Percentiles rank a stretch among this genome's conserved stretches.
Conservation (phyloP, 2,888 invertebrate species). For the Ornithoptera alexandrae region DNA sequence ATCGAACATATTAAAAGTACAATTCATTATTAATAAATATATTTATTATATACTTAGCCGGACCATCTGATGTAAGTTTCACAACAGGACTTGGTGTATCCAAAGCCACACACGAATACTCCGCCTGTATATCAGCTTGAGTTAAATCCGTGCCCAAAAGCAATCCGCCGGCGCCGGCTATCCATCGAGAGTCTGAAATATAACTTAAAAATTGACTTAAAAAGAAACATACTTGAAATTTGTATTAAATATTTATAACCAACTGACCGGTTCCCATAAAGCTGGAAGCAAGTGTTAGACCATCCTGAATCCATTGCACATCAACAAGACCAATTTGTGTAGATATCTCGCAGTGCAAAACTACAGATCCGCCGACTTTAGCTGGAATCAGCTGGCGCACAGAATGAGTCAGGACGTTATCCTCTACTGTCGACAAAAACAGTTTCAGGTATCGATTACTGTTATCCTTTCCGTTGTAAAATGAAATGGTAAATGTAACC, state of each 20-base stretch:
- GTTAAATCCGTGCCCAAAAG: slow-evolving; percentile 66
- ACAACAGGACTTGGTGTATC: slow-evolving; percentile 60
- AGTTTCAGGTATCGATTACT: background rate
- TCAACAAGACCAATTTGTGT: slow-evolving; percentile 65
- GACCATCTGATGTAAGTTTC: slow-evolving; percentile 71
- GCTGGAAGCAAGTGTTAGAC: slow-evolving; percentile 61
- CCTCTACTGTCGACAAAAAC: slow-evolving; percentile 56
- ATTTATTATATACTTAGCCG: slow-evolving; percentile 32
- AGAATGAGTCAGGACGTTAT: slow-evolving; percentile 60
- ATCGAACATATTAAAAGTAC: slow-evolving; percentile 8
- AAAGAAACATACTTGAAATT: background rate
- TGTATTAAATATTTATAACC: background rate
- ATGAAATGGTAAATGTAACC: too few species aligned
- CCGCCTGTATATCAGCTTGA: slow-evolving; percentile 69
- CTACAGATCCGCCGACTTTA: slow-evolving; percentile 62
- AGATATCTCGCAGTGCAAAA: slow-evolving; percentile 66
- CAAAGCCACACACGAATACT: slow-evolving; percentile 68
- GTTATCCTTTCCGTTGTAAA: background rate
- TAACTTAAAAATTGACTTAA: background rate
- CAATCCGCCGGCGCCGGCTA: slow-evolving; percentile 63
- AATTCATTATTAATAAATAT: background rate
- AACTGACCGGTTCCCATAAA: slow-evolving; percentile 62
- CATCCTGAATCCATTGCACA: slow-evolving; percentile 70
- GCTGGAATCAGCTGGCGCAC: slow-evolving; percentile 66
- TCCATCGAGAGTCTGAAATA: slow-evolving; percentile 64